Conservation (phyloP, 2,888 invertebrate genomes). For the Dasysyrphus tricinctus region DNA sequence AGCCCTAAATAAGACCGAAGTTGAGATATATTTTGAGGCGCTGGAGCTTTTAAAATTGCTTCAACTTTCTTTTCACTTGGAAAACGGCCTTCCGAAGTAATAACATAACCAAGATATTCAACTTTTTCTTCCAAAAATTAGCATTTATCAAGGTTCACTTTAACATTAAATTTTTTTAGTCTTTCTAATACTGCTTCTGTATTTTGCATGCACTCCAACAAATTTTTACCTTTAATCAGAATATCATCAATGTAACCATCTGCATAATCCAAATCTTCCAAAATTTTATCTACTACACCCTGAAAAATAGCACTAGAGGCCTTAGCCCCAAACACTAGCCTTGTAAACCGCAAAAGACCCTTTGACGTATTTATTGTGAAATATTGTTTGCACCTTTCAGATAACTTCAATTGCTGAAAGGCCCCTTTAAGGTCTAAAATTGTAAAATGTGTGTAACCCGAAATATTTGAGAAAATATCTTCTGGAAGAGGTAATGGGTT, state of each 20-base stretch:
- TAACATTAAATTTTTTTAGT: too few species aligned
- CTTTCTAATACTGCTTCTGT: too few species aligned
- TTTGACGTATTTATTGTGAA: not conserved
- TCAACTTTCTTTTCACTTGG: slow-evolving; percentile 32
- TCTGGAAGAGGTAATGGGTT: slow-evolving; percentile 31
- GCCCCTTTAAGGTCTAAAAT: not conserved
- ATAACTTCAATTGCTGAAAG: not conserved
- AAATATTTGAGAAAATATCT: slow-evolving; percentile 7
- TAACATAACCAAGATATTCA: too few species aligned
- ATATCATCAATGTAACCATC: not conserved
- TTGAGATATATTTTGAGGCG: slow-evolving; percentile 22
- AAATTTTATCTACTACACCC: slow-evolving; percentile 20
- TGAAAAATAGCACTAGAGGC: slow-evolving; percentile 16
- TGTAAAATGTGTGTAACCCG: not conserved
- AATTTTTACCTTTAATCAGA: not conserved
- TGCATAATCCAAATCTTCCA: not conserved
- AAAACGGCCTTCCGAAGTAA: not conserved
- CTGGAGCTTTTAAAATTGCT: slow-evolving; percentile 27
- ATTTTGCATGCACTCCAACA: too few species aligned
- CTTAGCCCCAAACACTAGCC: slow-evolving; percentile 4
- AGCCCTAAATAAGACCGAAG: slow-evolving; percentile 32
- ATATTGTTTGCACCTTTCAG: not conserved
- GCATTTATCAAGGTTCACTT: too few species aligned
- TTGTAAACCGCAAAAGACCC: slow-evolving; percentile 3
- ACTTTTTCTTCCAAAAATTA: too few species aligned